Conservation (phyloP, 2,888 invertebrate species). For the Tachina fera region DNA sequence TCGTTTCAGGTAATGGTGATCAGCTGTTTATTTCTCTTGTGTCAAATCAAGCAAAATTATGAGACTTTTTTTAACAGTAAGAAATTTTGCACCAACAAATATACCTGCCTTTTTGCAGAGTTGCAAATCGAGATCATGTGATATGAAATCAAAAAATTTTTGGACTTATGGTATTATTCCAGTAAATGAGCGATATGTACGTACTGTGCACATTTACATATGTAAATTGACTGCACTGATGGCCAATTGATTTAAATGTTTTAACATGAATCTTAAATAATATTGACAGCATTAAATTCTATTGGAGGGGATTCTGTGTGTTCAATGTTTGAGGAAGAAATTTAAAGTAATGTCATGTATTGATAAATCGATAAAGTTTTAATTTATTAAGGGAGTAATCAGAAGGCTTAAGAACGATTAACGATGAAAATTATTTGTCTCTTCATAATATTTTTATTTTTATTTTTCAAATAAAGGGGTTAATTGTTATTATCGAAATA, state of each 20-base stretch:
- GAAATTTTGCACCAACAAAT: no score
- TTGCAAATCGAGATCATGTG: no score
- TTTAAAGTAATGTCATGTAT: not conserved
- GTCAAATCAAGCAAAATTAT: no score
- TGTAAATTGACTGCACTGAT: not conserved
- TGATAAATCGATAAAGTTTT: not conserved
- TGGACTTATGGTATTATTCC: no score
- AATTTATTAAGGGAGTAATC: not conserved
- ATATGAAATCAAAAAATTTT: no score
- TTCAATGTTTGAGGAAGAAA: not conserved
- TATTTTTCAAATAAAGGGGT: not conserved
- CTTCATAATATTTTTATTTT: not conserved
- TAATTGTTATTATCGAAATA: constrained; percentile 5
- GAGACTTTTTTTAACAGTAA: no score
- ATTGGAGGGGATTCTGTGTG: no score
- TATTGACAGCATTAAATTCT: not conserved
- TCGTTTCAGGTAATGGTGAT: no score
- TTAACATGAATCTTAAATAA: not conserved
- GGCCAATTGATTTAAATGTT: constrained; percentile 26
- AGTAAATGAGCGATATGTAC: no score
- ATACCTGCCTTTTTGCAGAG: no score
- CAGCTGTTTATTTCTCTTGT: no score
- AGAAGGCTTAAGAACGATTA: not conserved
- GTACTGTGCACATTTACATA: not conserved
- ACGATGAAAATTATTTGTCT: not conserved